Evolutionary conservation across 2,113 vertebrate species (phyloP), one percentile per base, ranked within the genome.

Genomic region (Glaucidium brasilianum): DNA sequence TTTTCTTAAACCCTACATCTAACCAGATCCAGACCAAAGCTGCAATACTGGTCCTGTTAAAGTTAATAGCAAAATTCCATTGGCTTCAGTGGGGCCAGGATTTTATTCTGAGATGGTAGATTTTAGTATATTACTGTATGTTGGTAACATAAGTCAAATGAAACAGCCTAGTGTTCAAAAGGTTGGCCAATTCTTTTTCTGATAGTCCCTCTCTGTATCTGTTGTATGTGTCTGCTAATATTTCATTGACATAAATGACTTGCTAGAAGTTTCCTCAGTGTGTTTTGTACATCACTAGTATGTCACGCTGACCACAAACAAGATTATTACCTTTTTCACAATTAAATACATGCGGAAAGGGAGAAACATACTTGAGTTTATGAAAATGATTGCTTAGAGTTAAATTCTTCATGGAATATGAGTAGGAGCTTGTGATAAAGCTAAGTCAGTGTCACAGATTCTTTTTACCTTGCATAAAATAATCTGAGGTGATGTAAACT

Each of bases 1-100:
- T 95, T 97, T 92, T 94, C 93, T 95, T 91, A 90, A 95, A 87
- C 16, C 45, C 62, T 91, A 17, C 55, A 52, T 90, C 91, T 88
- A 96, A 94, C 69, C 55, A 93, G 84, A 94, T 91, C 94, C 91
- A 97, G 94, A 96, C 84, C 91, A 83, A 82, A 92, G 62, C 71
- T 94, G 37, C 94, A 96, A 92, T 88, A 27, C 77, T 87, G 5
- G 9, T 82, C 20, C 89, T 11, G 30, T 94, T 95, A 72, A 94
- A 95, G 50, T 93, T 96, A 96, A 93, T 85, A 92, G 71, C 62
- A 79, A 91, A 95, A 97, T 92, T 95, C 93, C 84, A 17, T 16
- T 67, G 66, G 53, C 74, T 95, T 94, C 85, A 74, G 16, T 2
- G 2, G n/a, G 43, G 53, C 84, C 56, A 91, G 52, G 67, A 47